These are phyloP conservation scores for Otolemur crassicaudatus DNA, from an alignment of 2,797 vertebrate genomes.

Conservation along the genomic window DNA sequence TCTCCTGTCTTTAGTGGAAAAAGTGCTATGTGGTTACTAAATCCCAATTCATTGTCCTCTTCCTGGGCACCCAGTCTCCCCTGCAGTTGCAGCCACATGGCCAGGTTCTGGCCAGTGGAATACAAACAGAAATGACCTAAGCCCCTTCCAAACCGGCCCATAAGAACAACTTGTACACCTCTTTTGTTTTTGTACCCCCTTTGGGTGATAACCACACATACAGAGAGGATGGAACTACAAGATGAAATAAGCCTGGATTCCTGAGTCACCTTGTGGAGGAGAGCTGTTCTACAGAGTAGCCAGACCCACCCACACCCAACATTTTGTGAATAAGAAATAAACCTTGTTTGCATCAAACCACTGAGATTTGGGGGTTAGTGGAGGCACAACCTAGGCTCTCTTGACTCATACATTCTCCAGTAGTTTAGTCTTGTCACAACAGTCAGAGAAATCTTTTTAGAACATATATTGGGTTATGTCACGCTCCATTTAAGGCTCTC, in stretches of 20 bases:
- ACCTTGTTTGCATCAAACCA: background rate
- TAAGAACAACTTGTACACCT: background rate
- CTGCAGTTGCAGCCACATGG: background rate
- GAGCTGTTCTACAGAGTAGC: fast-evolving
- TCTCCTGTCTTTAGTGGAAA: background rate
- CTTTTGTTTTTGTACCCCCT: background rate
- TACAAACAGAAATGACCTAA: background rate
- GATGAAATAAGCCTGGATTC: background rate
- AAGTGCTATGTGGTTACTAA: no score
- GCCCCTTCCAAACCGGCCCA: background rate
- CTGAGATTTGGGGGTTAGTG: background rate
- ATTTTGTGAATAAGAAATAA: background rate
- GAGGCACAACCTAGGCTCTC: background rate
- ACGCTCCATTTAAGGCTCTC: background rate
- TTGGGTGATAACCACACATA: fast-evolving
- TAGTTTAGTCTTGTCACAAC: background rate
- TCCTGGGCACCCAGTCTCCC: background rate
- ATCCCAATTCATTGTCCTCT: background rate
- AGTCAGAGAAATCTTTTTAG: background rate
- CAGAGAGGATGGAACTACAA: background rate
- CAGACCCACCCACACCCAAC: fast-evolving
- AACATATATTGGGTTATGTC: background rate
- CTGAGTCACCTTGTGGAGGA: background rate
- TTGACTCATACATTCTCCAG: fast-evolving
- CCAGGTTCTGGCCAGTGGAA: background rate